phyloP scores from a whole-genome alignment of 2,797 vertebrate genomes.

The Gymnodraco acuticeps region DNA sequence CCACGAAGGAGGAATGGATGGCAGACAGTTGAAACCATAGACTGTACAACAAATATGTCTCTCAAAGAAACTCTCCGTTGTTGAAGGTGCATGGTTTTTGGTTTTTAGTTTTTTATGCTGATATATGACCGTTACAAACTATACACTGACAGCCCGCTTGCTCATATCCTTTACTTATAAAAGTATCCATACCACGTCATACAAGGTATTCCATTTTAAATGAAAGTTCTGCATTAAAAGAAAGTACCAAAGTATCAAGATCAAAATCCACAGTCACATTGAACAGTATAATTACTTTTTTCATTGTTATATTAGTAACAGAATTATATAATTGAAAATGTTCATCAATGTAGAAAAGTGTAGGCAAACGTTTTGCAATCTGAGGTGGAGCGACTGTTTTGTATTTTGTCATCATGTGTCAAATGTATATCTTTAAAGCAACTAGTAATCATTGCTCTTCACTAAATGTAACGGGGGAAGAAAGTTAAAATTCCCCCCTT shows the following conservation, averaged over 20 bases:
- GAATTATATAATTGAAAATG: not conserved
- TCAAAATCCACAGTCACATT: not conserved
- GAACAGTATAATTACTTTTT: not conserved
- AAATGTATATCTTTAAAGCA: not conserved
- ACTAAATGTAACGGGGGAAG: too few species aligned
- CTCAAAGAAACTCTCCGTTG: not conserved
- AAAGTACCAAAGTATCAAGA: not conserved
- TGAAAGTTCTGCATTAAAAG: not conserved
- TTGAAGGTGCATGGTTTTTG: too few species aligned
- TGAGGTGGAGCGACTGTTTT: conserved; percentile 3
- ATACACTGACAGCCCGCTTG: not conserved
- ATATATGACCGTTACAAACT: not conserved
- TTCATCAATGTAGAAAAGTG: not conserved
- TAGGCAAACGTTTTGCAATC: not conserved
- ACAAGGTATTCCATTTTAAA: not conserved
- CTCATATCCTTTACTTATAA: not conserved
- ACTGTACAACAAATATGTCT: not conserved
- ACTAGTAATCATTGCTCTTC: not conserved
- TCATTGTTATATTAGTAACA: not conserved
- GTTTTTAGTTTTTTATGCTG: too few species aligned
- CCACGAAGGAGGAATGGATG: not conserved
- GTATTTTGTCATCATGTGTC: not conserved
- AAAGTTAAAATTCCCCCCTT: too few species aligned
- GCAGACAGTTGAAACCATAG: not conserved
- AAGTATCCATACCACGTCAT: not conserved